A percentile compares a stretch with the other conserved stretches of the same genome.
Conservation (phyloP, 2,113 vertebrate species). For the Ciconia maguari region DNA sequence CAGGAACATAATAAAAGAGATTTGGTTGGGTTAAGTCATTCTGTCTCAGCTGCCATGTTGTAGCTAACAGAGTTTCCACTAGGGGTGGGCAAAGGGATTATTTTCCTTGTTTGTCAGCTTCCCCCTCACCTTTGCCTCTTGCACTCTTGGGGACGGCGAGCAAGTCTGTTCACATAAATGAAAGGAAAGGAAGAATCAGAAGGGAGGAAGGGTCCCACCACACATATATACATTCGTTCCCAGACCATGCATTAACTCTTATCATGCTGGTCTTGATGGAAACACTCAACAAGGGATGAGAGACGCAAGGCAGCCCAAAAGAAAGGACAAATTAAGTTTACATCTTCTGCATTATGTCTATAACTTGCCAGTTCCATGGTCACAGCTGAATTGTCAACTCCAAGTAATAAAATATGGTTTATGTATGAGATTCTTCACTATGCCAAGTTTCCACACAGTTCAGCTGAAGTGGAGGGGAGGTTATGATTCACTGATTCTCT, state of each 20-base stretch:
- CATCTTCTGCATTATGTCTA: neutral
- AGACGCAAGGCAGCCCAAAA: neutral
- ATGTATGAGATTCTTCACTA: neutral
- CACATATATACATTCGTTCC: neutral
- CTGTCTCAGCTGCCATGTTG: slow-evolving; percentile 37
- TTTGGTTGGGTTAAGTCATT: slow-evolving; percentile 22
- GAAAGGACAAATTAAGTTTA: neutral
- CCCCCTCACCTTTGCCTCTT: slow-evolving; percentile 20
- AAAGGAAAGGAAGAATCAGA: slow-evolving; percentile 36
- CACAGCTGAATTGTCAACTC: slow-evolving; percentile 22
- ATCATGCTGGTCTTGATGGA: neutral
- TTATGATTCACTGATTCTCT: slow-evolving; percentile 16
- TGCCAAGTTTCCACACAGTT: slow-evolving; percentile 33
- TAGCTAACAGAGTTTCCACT: slow-evolving; percentile 49
- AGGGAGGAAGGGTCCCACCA: neutral
- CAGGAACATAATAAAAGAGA: slow-evolving; percentile 60
- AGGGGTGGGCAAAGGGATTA: slow-evolving; percentile 44
- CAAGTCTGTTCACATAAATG: neutral
- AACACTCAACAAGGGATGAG: neutral
- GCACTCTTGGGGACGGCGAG: neutral
- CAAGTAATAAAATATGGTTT: slow-evolving; percentile 19
- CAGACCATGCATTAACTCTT: slow-evolving; percentile 17
- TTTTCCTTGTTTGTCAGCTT: slow-evolving; percentile 23
- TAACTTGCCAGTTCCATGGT: neutral
- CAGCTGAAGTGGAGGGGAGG: neutral